phyloP scores from a whole-genome alignment of 1,140 invertebrate species.

The Araneus ventricosus region DNA sequence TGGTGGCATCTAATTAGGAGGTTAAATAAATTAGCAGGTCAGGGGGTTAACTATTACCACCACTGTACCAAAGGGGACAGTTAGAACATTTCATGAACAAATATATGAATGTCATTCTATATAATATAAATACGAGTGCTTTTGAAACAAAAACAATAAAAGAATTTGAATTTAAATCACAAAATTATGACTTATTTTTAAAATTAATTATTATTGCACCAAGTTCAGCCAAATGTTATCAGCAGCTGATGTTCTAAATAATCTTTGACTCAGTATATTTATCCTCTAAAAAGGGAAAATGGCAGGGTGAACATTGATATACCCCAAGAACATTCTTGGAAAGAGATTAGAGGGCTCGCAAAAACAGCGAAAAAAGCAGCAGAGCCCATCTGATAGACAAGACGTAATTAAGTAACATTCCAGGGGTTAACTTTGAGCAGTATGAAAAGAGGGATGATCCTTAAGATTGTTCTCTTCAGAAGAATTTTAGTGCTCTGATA shows the following conservation, averaged over 20 bases:
- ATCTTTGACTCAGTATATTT: neutral
- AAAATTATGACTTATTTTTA: neutral
- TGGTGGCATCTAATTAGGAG: too few relatives aligned
- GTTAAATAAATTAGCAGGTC: too few relatives aligned
- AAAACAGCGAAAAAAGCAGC: slow-evolving; percentile 14
- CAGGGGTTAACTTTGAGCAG: slow-evolving; percentile 44
- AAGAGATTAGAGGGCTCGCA: slow-evolving; percentile 16
- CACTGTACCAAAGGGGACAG: too few relatives aligned
- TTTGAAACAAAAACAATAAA: too few relatives aligned
- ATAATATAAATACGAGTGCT: too few relatives aligned
- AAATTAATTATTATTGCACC: neutral
- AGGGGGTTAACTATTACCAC: too few relatives aligned
- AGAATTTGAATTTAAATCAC: too few relatives aligned
- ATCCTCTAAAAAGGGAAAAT: neutral
- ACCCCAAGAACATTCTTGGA: slow-evolving; percentile 17
- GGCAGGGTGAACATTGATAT: neutral
- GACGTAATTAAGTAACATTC: slow-evolving; percentile 70
- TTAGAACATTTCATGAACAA: too few relatives aligned
- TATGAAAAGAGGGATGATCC: slow-evolving; percentile 21
- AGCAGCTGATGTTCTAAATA: too few relatives aligned
- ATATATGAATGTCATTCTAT: too few relatives aligned
- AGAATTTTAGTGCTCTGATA: neutral
- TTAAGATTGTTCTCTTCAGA: slow-evolving; percentile 18
- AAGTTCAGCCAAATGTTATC: too few relatives aligned
- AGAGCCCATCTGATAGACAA: slow-evolving; percentile 52